Evolutionary conservation across 2,888 invertebrate species (phyloP).

Genomic region (Salticus scenicus): DNA sequence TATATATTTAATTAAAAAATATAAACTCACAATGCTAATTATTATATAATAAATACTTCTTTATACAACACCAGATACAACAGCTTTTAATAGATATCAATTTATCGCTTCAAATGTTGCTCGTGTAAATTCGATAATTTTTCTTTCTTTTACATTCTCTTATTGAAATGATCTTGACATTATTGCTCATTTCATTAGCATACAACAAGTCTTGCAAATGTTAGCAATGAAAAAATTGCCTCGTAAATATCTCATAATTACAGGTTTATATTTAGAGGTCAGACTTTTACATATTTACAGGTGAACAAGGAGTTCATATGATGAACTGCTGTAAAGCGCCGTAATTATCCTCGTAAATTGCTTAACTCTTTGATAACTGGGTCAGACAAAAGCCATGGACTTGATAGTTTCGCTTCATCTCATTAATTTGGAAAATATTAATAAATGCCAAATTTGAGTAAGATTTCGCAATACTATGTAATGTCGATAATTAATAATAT

Average conservation of each 20-base stretch:
- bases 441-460: constrained; percentile 36
- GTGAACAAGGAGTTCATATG: constrained; percentile 16
- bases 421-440: constrained; percentile 48
- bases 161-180: constrained; percentile 47
- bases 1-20: no score
- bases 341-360: constrained; percentile 53
- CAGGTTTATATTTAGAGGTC: constrained; percentile 49
- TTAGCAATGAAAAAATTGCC: background rate
- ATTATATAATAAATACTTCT: no score
- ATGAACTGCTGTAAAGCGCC: constrained; percentile 49
- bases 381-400: constrained; percentile 41
- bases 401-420: constrained; percentile 40
- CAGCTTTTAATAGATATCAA: no score
- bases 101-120: no score
- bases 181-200: constrained; percentile 33
- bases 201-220: background rate
- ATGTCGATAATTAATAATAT: background rate
- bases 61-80: no score
- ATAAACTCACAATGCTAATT: no score
- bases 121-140: no score
- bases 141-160: no score
- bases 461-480: background rate
- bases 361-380: constrained; percentile 34
- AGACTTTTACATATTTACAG: constrained; percentile 36
- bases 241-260: constrained; percentile 42